Conservation (phyloP, 2,888 invertebrate genomes). For the Caenorhabditis angaria region DNA sequence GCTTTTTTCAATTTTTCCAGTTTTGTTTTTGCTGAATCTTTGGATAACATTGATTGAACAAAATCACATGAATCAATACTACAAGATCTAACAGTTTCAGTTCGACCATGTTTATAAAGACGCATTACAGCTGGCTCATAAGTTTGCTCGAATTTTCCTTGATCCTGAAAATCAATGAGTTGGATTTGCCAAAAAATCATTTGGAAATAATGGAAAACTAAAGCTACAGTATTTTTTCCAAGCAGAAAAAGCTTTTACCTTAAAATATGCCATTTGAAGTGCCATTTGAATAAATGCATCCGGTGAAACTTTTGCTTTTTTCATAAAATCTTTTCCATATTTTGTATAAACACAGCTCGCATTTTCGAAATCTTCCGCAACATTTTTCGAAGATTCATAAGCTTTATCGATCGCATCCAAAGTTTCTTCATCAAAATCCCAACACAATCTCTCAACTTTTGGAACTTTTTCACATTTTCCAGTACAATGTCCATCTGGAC, state of each 20-base stretch:
- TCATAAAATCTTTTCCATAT: conserved; percentile 89
- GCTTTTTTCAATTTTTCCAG: conserved; percentile 72
- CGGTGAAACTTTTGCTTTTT: conserved; percentile 88
- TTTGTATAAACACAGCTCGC: conserved; percentile 84
- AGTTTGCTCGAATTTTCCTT: conserved; percentile 89
- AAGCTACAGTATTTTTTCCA: too few species aligned
- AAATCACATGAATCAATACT: conserved; percentile 91
- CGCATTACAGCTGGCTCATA: conserved; percentile 99
- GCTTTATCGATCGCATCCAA: conserved; percentile 52
- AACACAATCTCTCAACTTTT: conserved; percentile 84
- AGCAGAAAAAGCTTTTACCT: conserved; percentile 72
- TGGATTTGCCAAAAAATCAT: neutral
- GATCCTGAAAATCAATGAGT: conserved; percentile 77
- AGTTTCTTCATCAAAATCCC: conserved; percentile 78
- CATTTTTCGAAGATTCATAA: conserved; percentile 75
- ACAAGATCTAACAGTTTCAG: conserved; percentile 95
- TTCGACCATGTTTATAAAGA: conserved; percentile 91
- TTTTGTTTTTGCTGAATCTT: conserved; percentile 52
- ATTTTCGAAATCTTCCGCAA: conserved; percentile 90
- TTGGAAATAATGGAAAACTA: neutral
- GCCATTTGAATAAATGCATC: conserved; percentile 98
- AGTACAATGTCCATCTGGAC: conserved; percentile 60
- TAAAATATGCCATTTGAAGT: conserved; percentile 89
- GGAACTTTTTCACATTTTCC: conserved; percentile 77
- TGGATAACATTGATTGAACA: conserved; percentile 87